Percentiles rank a stretch among this genome's conserved stretches.
Conservation (phyloP, 2,113 vertebrate genomes). For the Picathartes gymnocephalus region DNA sequence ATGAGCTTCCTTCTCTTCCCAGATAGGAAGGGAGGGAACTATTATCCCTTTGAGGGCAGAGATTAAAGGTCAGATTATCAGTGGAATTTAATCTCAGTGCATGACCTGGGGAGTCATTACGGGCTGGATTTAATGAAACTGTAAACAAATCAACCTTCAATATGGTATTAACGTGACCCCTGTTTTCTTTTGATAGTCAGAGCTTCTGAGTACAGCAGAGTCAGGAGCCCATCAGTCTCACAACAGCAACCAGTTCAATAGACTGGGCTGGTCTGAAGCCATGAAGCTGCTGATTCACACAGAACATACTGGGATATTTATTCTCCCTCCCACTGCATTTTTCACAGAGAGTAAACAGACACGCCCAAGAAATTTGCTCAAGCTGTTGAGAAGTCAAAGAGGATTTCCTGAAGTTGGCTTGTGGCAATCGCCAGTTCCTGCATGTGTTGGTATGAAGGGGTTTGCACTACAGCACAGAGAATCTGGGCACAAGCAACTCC, state of each 20-base stretch:
- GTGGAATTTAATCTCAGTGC: not conserved
- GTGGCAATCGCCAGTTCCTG: constrained; percentile 4
- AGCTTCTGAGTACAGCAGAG: not conserved
- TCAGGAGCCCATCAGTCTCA: not conserved
- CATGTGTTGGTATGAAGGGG: not conserved
- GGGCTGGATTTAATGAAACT: constrained; percentile 4
- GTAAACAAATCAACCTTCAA: not conserved
- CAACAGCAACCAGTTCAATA: not conserved
- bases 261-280: not conserved
- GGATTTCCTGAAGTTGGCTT: constrained; percentile 44
- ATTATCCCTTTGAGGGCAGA: not conserved
- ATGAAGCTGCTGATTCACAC: not conserved
- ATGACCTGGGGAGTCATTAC: not conserved
- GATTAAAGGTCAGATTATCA: not conserved
- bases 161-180: not conserved
- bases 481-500: not conserved
- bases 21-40: not conserved
- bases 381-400: not conserved
- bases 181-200: not conserved
- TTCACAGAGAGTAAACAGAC: not conserved
- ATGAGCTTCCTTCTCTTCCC: not conserved
- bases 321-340: not conserved
- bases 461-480: not conserved
- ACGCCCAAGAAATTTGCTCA: not conserved
- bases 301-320: not conserved